Evolutionary conservation across 2,797 vertebrate genomes (phyloP), one percentile per base, ranked within the genome.

Genomic region (Cottoperca gobio): DNA sequence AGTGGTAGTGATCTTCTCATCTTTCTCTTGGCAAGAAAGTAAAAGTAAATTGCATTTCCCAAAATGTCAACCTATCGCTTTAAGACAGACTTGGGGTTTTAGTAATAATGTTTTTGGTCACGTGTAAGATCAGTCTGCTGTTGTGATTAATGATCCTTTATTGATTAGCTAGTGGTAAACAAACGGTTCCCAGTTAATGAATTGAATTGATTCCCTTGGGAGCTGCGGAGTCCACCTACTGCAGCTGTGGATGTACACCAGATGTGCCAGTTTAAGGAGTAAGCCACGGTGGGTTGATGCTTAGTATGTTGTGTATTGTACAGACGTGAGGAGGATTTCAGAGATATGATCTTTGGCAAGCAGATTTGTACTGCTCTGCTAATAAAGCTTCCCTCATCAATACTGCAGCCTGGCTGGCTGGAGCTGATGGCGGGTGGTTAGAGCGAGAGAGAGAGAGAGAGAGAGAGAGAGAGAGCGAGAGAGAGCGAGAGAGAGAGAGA

Each of bases 361-460:
- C 72, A 82, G 72, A 84, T 87, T 86, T 77, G 73, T 66, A 52
- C 21, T 28, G 37, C 75, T 86, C 83, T 59, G 70, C 67, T 67
- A 78, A 58, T 72, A 54, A 53, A 48, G 71, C 73, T 67, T 55
- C 82, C 62, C 52, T 69, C 71, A 78, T 88, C 83, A 80, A 77
- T 83, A 71, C 78, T 83, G 78, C 85, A 74, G 82, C 69, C 78
- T 42, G 71, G 40, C 61, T 80, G 67, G 73, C 74, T 59, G 70
- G 52, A 72, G 74, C 72, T 53, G 81, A 79, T 62, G 60, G 73
- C 33, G 12, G 62, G 58, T 28, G n/a, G n/a, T n/a, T n/a, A n/a
- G n/a, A n/a, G n/a, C n/a, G 89, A 85, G 79, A 67, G 67, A 63
- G 17, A 14, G 2, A 11, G 42, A 64, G 64, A 49, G 40, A 39